Percentiles rank a stretch among this genome's conserved stretches.
Evolutionary conservation across 37 sponge, comb jelly and placozoan species (phyloP).

Genomic region (Petrosia ficiformis): DNA sequence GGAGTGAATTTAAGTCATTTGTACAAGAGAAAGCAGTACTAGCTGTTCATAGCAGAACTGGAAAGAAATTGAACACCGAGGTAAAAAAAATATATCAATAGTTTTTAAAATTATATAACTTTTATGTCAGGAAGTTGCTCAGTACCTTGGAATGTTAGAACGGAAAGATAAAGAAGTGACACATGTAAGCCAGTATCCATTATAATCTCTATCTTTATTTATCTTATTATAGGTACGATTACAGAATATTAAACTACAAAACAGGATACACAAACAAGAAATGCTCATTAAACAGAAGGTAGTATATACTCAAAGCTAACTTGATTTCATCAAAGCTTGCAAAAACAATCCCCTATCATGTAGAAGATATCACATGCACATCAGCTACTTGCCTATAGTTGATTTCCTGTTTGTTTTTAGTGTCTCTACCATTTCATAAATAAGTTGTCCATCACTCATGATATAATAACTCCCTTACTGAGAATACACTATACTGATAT

Average conservation of each 20-base stretch:
- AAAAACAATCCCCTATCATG: background rate
- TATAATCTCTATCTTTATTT: background rate
- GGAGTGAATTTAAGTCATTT: slow-evolving; percentile 37
- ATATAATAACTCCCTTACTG: too few relatives aligned
- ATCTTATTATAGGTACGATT: slow-evolving; percentile 51
- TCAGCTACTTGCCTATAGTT: too few relatives aligned
- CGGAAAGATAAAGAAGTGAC: slow-evolving; percentile 82
- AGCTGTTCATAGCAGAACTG: slow-evolving; percentile 73
- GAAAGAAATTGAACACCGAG: slow-evolving; percentile 53
- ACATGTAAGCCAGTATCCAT: slow-evolving; percentile 13
- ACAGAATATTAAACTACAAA: slow-evolving; percentile 89
- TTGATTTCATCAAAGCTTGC: background rate
- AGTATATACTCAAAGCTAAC: background rate
- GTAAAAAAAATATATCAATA: too few relatives aligned
- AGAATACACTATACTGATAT: too few relatives aligned
- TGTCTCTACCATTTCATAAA: too few relatives aligned
- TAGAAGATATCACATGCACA: background rate
- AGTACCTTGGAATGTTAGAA: slow-evolving; percentile 4
- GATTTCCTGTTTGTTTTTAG: too few relatives aligned
- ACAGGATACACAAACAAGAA: slow-evolving; percentile 82
- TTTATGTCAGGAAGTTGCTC: too few relatives aligned
- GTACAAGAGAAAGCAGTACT: slow-evolving; percentile 25
- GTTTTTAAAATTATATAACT: too few relatives aligned
- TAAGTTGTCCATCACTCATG: too few relatives aligned
- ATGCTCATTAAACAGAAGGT: slow-evolving; percentile 83